Evolutionary conservation across 2,797 vertebrate species (phyloP).

Genomic region (Falco cherrug): DNA sequence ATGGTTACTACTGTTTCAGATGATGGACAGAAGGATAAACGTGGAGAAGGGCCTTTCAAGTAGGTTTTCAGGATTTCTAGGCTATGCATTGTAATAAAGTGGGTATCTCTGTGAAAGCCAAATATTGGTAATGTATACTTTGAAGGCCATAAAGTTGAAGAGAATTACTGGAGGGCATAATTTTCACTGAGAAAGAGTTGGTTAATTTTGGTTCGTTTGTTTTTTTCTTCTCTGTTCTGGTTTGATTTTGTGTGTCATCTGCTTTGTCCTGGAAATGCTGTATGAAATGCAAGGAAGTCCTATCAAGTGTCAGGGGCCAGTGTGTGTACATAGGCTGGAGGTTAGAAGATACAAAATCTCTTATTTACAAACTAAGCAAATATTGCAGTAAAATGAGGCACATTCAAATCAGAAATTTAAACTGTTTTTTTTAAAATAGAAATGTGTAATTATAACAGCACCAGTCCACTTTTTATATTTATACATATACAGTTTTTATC

Average conservation of each 20-base stretch:
- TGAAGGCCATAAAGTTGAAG: background rate
- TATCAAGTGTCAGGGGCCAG: background rate
- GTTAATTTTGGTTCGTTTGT: background rate
- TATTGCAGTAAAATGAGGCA: background rate
- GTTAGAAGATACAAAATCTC: background rate
- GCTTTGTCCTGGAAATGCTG: background rate
- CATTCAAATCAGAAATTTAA: background rate
- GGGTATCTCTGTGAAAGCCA: background rate
- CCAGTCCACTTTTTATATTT: background rate
- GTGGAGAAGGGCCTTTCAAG: background rate
- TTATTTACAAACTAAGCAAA: background rate
- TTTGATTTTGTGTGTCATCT: background rate
- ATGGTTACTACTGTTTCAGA: background rate
- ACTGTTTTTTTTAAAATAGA: background rate
- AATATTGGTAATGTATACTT: background rate
- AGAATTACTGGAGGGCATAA: background rate
- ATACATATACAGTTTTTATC: background rate
- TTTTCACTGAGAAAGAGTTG: background rate
- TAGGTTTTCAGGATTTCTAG: background rate
- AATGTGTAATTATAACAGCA: background rate
- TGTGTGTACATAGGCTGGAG: background rate
- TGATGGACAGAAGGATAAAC: background rate
- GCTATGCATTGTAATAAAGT: background rate
- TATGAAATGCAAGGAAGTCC: background rate
- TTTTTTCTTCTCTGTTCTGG: background rate